Percentiles rank a stretch among this genome's conserved stretches.
phyloP scores from a whole-genome alignment of 2,888 invertebrate genomes.

The Glaucopsyche alexis region DNA sequence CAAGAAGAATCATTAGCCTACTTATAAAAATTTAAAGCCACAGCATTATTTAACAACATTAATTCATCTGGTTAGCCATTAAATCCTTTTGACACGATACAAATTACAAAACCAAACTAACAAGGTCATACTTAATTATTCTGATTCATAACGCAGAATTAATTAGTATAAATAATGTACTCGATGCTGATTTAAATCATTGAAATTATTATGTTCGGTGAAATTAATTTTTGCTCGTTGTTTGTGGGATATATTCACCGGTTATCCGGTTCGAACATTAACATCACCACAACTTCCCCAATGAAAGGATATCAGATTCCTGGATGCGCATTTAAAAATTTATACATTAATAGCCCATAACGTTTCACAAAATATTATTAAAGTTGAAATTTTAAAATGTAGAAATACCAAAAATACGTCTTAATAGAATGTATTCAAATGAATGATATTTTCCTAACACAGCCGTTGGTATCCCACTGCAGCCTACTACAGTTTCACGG shows the following conservation, averaged over 20 bases:
- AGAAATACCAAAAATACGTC: too few relatives aligned
- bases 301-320: neutral
- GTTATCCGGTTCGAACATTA: constrained; percentile 3
- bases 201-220: constrained; percentile 2
- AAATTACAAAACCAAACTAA: neutral
- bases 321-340: neutral
- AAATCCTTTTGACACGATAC: neutral
- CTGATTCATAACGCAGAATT: constrained; percentile 9
- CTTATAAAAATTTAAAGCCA: too few relatives aligned
- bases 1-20: too few relatives aligned
- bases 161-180: constrained; percentile 12
- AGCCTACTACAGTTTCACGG: neutral
- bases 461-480: neutral
- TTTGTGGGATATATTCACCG: neutral
- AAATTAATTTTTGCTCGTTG: neutral
- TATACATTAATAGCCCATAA: neutral
- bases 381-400: neutral
- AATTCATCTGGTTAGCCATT: neutral
- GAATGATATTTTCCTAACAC: neutral
- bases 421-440: too few relatives aligned
- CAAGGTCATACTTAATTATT: constrained; percentile 7
- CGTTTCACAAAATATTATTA: neutral
- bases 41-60: too few relatives aligned
- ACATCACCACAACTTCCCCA: neutral
- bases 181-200: constrained; percentile 9